Conservation (phyloP, 2,797 vertebrate species). For the Squalus acanthias region DNA sequence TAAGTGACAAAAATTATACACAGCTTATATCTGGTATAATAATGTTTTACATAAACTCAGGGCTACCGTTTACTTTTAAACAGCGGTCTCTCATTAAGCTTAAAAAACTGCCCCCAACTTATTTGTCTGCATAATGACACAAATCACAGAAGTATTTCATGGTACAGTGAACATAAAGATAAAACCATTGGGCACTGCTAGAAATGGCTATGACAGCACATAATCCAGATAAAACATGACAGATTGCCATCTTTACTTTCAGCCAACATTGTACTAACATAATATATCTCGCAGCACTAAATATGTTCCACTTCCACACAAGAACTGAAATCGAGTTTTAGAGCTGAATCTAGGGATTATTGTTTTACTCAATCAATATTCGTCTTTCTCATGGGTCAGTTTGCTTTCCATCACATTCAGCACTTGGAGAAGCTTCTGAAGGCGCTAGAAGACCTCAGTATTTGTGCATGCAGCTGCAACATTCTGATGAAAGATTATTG, state of each 20-base stretch:
- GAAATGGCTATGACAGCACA: neutral
- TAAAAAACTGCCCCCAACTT: neutral
- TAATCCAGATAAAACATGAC: neutral
- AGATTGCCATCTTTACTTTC: neutral
- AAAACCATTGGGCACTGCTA: neutral
- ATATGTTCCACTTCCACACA: neutral
- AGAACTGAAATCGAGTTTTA: neutral
- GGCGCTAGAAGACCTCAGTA: no score
- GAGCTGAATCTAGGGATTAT: neutral
- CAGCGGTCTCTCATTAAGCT: neutral
- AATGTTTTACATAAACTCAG: neutral
- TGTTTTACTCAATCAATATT: constrained; percentile 19
- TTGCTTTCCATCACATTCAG: neutral
- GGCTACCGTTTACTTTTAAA: neutral
- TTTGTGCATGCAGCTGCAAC: neutral
- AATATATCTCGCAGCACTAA: neutral
- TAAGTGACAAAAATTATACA: neutral
- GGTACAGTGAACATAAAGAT: neutral
- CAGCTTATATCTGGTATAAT: neutral
- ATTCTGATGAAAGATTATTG: neutral
- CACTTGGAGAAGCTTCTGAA: neutral
- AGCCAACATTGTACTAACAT: neutral
- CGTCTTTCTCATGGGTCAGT: neutral
- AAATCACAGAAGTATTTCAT: neutral
- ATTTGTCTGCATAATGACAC: neutral